Conservation (phyloP, 2,113 vertebrate species). For the Petaurus breviceps region DNA sequence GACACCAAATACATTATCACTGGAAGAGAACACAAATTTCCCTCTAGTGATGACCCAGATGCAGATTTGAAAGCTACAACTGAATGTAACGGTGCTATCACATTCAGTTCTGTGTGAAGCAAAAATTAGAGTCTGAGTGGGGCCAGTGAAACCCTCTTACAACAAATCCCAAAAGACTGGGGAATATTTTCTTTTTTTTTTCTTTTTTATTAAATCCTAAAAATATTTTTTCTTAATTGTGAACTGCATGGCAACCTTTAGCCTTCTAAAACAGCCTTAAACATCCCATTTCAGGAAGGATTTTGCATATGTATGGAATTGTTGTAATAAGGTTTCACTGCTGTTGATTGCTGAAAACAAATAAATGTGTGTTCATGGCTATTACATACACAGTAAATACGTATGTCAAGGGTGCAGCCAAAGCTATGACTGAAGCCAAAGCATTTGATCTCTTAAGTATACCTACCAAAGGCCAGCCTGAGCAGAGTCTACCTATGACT, state of each 20-base stretch:
- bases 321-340: conserved; percentile 41
- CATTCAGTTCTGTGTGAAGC: conserved; percentile 71
- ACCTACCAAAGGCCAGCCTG: conserved; percentile 48
- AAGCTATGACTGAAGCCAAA: conserved; percentile 66
- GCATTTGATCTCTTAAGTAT: conserved; percentile 63
- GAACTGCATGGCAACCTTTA: not conserved
- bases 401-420: conserved; percentile 65
- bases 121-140: conserved; percentile 53
- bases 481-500: conserved; percentile 56
- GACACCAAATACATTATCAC: conserved; percentile 32
- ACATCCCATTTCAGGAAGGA: not conserved
- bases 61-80: conserved; percentile 65
- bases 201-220: not conserved
- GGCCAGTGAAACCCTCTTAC: conserved; percentile 56
- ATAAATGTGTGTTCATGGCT: conserved; percentile 61
- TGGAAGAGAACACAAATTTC: conserved; percentile 48
- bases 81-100: conserved; percentile 23
- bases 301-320: not conserved
- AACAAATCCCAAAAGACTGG: conserved; percentile 1
- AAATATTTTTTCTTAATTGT: not conserved
- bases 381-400: conserved; percentile 61
- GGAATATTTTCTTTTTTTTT: not conserved
- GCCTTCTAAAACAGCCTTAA: not conserved
- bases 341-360: conserved; percentile 72
- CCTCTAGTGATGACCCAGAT: conserved; percentile 53